Percentiles rank a stretch among this genome's conserved stretches.
phyloP scores from a whole-genome alignment of 1,140 invertebrate genomes.

The Bathynomus jamesi region DNA sequence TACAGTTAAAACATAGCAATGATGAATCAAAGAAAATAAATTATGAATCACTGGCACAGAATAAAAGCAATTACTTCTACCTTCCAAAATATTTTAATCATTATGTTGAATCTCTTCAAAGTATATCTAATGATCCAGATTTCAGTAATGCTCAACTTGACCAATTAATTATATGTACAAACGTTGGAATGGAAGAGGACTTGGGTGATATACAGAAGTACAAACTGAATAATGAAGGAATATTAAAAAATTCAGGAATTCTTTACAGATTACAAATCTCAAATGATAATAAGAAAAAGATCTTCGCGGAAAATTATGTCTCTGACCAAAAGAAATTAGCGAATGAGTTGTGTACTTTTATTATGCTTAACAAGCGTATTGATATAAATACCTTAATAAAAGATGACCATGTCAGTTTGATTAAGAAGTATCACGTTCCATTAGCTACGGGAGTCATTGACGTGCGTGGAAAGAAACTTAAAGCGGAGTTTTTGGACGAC shows the following conservation, averaged over 20 bases:
- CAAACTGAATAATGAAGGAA: neutral
- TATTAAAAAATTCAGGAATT: neutral
- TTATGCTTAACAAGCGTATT: neutral
- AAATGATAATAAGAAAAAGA: neutral
- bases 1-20: neutral
- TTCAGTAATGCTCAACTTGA: neutral
- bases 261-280: neutral
- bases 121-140: neutral
- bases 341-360: neutral
- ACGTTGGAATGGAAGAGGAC: neutral
- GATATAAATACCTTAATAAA: neutral
- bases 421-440: neutral
- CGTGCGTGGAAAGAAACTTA: neutral
- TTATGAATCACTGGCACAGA: neutral
- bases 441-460: neutral
- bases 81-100: neutral
- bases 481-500: neutral
- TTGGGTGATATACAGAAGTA: neutral
- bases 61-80: neutral
- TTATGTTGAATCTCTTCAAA: neutral
- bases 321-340: neutral
- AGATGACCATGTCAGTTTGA: neutral
- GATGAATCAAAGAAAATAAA: neutral
- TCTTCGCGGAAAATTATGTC: neutral
- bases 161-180: neutral